Evolutionary conservation across 2,888 invertebrate species (phyloP), one percentile per base, ranked within the genome.

Genomic region (Notodonta ziczac): DNA sequence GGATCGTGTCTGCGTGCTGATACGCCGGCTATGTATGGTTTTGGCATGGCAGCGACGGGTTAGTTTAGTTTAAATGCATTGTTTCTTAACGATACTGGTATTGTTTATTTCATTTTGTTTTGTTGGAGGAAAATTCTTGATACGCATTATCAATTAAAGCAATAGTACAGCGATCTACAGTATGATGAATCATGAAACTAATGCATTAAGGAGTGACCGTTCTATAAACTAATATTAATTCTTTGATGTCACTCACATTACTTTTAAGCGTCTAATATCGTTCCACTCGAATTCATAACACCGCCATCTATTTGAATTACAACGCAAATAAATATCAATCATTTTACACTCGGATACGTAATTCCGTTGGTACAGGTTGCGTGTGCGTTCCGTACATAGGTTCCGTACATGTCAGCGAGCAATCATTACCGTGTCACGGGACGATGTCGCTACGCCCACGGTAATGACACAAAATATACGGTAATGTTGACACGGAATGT

Each of bases 1-100:
- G 93, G 87, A 87, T 88, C 89, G 87, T 86, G 91, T 89, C 91
- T 83, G 76, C 78, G 70, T 77, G 76, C 78, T 83, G 89, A 89
- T 86, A 81, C 73, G 80, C 77, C 78, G 76, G 82, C 72, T 86
- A 87, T 90, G 87, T 84, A 82, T 87, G 86, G 74, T 77, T 83
- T 78, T 73, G 76, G 76, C 77, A 72, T 74, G 75, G 72, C 73
- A 66, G 66, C 57, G 60, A 61, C 72, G 72, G 61, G 57, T 59
- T 67, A 66, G 66, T 72, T 68, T 69, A 70, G 66, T 71, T 70
- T 65, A 72, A 71, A 69, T 63, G 71, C 72, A 76, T 76, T 76
- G 72, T 78, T 73, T 72, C 70, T 70, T 70, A 69, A 66, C 69
- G 67, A 71, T 63, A 67, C 52, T 63, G 13, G 46, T 63, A 69